phyloP scores from a whole-genome alignment of 2,113 vertebrate species.

The Eretmochelys imbricata region DNA sequence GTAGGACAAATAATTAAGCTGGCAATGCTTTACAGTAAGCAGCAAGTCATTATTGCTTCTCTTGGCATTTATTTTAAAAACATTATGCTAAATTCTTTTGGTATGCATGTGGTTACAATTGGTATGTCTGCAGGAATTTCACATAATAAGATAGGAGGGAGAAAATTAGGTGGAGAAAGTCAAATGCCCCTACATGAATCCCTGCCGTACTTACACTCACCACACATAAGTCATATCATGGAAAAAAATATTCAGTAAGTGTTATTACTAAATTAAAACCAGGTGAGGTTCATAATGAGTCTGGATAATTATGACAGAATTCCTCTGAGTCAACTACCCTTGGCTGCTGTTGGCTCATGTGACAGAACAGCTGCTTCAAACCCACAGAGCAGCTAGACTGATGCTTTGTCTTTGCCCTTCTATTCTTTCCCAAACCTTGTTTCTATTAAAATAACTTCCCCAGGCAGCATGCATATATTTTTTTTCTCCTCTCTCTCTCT shows the following conservation, averaged over 20 bases:
- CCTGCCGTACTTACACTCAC: background rate
- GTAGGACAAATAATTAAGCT: slow-evolving; percentile 5
- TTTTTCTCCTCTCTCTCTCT: background rate
- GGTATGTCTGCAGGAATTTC: background rate
- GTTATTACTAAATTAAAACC: slow-evolving; percentile 25
- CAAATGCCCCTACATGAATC: background rate
- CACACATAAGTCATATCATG: background rate
- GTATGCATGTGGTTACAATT: rapidly evolving
- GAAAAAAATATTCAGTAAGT: slow-evolving; percentile 29
- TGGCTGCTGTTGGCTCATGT: background rate
- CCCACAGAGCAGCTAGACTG: background rate
- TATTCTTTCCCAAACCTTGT: slow-evolving; percentile 4
- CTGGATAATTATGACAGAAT: slow-evolving; percentile 48
- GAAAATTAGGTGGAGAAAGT: background rate
- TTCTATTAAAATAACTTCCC: background rate
- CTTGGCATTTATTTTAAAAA: background rate
- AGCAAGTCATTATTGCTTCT: slow-evolving; percentile 17
- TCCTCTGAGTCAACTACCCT: background rate
- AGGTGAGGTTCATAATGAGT: slow-evolving; percentile 44
- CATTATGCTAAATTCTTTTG: background rate
- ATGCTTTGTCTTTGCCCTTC: slow-evolving; percentile 9
- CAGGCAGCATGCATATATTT: background rate
- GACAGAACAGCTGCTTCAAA: slow-evolving; percentile 32
- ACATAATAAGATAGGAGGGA: background rate
- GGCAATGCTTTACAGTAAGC: background rate